Base-by-base conservation (phyloP, 2,888 invertebrate genomes). In the Blastobasis adustella region DNA sequence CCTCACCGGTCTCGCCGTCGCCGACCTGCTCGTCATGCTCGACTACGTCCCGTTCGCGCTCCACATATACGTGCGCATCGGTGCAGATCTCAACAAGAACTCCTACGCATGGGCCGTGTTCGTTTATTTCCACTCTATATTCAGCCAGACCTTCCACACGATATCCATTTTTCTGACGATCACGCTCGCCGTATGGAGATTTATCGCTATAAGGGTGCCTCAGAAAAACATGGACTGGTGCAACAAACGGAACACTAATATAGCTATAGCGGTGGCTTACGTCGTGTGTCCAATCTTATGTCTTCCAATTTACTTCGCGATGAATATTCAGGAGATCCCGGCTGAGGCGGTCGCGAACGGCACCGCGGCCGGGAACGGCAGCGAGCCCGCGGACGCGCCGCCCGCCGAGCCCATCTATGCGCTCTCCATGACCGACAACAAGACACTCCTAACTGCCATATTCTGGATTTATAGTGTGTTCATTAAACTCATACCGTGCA, bases 91-190 rank as follows among this genome's bases (percentile, higher is more conserved):
- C 37, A 86, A 88, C 58, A 71, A 76, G 37, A 82, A 87, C 61
- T 84, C 86, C 0, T 96, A 95, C 74, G 90, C 91, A 4, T 95
- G 95, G 94, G 93, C 95, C 0, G 90, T 94, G 40, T 96, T 94
- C 73, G 94, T 96, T 8, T 91, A 95, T 61, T 95, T 97, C 67
- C 97, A 98, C 75, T 96, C 96, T 4, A 93, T 96, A 69, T 97
- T 97, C 76, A 93, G 95, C 37, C 96, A 97, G 77, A 93, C 95
- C 9, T 92, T 94, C 68, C 95, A 95, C 78, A 97, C 98, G 3
- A 93, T 97, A 56, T 96, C 97, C 36, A 98, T 98, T 63, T 97
- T 96, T 92, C 82, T 98, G 65, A 98, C 98, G 0, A 95, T 98
- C 38, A 95, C 95, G 2, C 86, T 98, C 53, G 98, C 98, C 0